Evolutionary conservation across 2,113 vertebrate genomes (phyloP), one percentile per base, ranked within the genome.

Genomic region (Paradisaea rubra): DNA sequence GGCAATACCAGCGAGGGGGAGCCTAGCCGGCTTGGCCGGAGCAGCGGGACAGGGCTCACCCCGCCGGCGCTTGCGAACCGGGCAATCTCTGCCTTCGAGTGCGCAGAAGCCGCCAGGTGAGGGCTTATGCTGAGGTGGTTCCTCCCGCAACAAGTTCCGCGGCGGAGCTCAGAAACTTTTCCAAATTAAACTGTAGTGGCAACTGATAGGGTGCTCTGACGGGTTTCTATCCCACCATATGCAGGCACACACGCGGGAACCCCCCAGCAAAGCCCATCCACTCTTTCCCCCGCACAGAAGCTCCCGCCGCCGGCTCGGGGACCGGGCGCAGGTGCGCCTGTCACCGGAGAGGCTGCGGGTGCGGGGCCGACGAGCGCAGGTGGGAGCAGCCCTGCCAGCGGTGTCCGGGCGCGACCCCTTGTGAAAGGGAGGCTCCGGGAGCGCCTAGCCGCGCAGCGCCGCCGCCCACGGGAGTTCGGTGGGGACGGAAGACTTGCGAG

Each of bases 271-370:
- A 94, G 42, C 31, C 54, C 69, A 18, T 18, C 19, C 77, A 44
- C 31, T 19, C 61, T 33, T 49, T 68, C 2, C 57, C 22, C 54
- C 6, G 19, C 30, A 41, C 74, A 27, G 49, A 19, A 78, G 25
- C 45, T 35, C 56, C 47, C 21, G 21, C 52, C 24, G 60, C 52
- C 47, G 25, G 47, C 39, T n/a, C 31, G 57, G 53, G 42, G 31
- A 25, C 49, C 13, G 63, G 25, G 53, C 25, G 41, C 95, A 94
- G 95, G 95, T 96, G 95, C 95, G 85, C 73, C 85, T 42, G 77
- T n/a, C 72, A 15, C 25, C 28, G 68, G 24, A 42, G 87, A 79
- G 41, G 59, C 78, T 25, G 72, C 88, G 81, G 69, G 42, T 27
- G 20, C 63, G 16, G 81, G 30, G 77, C 78, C 37, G 73, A 13